Conservation (phyloP, 2,888 invertebrate species). For the Venustoraphidia nigricollis region DNA sequence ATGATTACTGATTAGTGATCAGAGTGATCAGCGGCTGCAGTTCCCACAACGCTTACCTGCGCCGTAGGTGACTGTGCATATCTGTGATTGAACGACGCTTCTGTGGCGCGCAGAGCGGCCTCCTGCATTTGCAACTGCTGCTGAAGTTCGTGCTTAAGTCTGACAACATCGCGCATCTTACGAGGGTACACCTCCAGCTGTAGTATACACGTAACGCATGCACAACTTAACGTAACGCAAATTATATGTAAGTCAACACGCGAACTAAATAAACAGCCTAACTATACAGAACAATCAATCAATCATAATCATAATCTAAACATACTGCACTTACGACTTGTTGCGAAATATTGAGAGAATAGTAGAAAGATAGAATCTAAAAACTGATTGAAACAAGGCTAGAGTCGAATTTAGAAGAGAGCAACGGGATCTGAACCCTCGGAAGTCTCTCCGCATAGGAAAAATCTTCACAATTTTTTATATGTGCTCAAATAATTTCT, state of each 20-base stretch:
- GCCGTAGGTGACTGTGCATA: background rate
- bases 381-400: no score
- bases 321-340: background rate
- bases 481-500: no score
- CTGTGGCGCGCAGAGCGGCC: background rate
- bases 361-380: no score
- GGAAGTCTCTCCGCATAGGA: no score
- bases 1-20: background rate
- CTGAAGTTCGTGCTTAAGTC: slow-evolving; percentile 28
- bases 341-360: no score
- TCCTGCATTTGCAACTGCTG: slow-evolving; percentile 18
- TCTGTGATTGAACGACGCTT: background rate
- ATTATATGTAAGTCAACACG: slow-evolving; percentile 14
- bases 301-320: background rate
- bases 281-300: background rate
- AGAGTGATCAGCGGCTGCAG: no score
- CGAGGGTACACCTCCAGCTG: slow-evolving; percentile 63
- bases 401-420: no score
- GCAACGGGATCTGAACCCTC: no score
- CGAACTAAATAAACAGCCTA: slow-evolving; percentile 7
- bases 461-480: no score
- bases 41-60: background rate
- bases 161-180: slow-evolving; percentile 65
- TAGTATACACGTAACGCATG: slow-evolving; percentile 20
- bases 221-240: slow-evolving; percentile 23